These are phyloP conservation scores for Bergia puertoricense DNA, from an alignment of 92 coral and sea anemone genomes.

Conservation along the genomic window DNA sequence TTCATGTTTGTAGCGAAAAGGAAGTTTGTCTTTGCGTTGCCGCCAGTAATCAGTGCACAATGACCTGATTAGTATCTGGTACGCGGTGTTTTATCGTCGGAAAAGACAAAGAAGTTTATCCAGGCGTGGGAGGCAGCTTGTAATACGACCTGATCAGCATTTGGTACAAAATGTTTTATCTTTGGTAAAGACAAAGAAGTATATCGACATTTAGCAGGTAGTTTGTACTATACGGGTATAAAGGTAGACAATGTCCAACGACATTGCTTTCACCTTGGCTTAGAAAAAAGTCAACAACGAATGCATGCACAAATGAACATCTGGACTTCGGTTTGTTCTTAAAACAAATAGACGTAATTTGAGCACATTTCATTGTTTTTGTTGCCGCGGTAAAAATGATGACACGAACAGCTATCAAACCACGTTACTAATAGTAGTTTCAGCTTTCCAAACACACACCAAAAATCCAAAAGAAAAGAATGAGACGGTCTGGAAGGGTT, in stretches of 20 bases:
- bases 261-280: background rate
- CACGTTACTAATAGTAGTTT: too few species aligned
- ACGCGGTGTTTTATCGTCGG: background rate
- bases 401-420: background rate
- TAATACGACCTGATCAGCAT: background rate
- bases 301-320: background rate
- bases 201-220: background rate
- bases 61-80: too few species aligned
- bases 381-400: background rate
- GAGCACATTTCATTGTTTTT: background rate
- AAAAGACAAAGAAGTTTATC: background rate
- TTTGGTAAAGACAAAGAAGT: background rate
- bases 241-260: background rate
- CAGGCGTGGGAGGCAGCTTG: background rate
- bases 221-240: background rate
- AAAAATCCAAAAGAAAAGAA: too few species aligned
- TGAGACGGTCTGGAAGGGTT: too few species aligned
- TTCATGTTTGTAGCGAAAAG: background rate
- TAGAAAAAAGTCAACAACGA: background rate
- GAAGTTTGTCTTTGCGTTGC: background rate
- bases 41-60: too few species aligned
- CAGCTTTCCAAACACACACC: background rate
- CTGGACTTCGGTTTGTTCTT: background rate
- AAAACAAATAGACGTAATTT: background rate
- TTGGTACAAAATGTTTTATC: too few species aligned